These are phyloP conservation scores for Acipenser transmontanus DNA, from an alignment of 2,797 vertebrate genomes.

Conservation along the genomic window DNA sequence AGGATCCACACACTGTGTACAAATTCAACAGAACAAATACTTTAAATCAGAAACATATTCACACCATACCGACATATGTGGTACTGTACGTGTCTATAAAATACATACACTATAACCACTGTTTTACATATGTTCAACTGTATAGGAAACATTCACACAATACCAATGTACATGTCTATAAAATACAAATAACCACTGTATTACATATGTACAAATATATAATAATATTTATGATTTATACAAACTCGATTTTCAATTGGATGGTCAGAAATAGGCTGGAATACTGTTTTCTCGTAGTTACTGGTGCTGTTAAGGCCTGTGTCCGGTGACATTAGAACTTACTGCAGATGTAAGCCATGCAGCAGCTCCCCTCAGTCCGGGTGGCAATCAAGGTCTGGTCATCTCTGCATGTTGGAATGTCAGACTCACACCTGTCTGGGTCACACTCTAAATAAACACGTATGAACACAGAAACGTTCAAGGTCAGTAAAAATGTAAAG, in stretches of 20 bases:
- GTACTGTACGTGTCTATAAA: neutral
- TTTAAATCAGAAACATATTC: conserved; percentile 20
- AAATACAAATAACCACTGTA: neutral
- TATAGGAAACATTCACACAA: neutral
- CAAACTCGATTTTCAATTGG: too few relatives aligned
- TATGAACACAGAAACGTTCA: neutral
- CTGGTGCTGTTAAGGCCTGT: too few relatives aligned
- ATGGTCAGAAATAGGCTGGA: too few relatives aligned
- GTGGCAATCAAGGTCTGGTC: conserved; percentile 77
- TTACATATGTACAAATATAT: neutral
- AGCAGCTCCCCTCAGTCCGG: conserved; percentile 78
- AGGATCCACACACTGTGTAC: conserved; percentile 68
- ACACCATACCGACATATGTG: conserved; percentile 3
- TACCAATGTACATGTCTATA: neutral
- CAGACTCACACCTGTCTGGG: conserved; percentile 72
- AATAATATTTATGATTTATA: too few relatives aligned
- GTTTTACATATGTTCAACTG: conserved; percentile 4
- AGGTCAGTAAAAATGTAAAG: neutral
- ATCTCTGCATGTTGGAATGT: conserved; percentile 67
- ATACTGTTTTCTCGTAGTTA: too few relatives aligned
- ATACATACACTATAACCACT: neutral
- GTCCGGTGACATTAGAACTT: conserved; percentile 23
- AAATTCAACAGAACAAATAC: conserved; percentile 18
- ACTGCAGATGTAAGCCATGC: conserved; percentile 86
- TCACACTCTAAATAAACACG: conserved; percentile 72